Percentiles rank a stretch among this genome's conserved stretches.
phyloP scores from a whole-genome alignment of 2,888 invertebrate genomes.

The Rhyacophila evoluta region DNA sequence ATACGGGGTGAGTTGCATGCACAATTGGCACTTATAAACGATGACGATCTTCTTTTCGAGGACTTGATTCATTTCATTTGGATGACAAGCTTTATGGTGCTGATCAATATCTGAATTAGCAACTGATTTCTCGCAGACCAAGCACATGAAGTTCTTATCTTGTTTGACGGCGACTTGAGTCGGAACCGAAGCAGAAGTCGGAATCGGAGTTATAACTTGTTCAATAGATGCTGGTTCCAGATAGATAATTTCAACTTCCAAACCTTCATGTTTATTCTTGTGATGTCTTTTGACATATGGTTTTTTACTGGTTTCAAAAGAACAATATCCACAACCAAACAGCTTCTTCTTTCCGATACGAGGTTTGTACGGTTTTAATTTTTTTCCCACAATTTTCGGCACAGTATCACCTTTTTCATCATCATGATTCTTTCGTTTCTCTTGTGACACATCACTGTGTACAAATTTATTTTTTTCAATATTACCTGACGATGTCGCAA shows the following conservation, averaged over 20 bases:
- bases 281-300: background rate
- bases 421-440: no score
- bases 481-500: no score
- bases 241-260: background rate
- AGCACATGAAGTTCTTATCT: constrained; percentile 57
- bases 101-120: constrained; percentile 54
- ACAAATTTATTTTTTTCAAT: no score
- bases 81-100: constrained; percentile 58
- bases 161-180: background rate
- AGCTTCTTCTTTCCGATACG: no score
- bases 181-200: background rate
- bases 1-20: constrained; percentile 60
- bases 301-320: background rate
- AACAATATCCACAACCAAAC: background rate
- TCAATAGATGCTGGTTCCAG: no score
- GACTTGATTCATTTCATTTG: constrained; percentile 56
- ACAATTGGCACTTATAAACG: constrained; percentile 66
- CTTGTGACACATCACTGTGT: no score
- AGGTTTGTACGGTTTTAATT: no score
- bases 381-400: no score
- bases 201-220: no score
- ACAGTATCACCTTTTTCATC: no score
- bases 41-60: constrained; percentile 61
- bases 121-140: constrained; percentile 61
- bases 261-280: background rate